A percentile compares a stretch with the other conserved stretches of the same genome.
phyloP scores from a whole-genome alignment of 2,888 invertebrate genomes.

The Drosophila yooni region DNA sequence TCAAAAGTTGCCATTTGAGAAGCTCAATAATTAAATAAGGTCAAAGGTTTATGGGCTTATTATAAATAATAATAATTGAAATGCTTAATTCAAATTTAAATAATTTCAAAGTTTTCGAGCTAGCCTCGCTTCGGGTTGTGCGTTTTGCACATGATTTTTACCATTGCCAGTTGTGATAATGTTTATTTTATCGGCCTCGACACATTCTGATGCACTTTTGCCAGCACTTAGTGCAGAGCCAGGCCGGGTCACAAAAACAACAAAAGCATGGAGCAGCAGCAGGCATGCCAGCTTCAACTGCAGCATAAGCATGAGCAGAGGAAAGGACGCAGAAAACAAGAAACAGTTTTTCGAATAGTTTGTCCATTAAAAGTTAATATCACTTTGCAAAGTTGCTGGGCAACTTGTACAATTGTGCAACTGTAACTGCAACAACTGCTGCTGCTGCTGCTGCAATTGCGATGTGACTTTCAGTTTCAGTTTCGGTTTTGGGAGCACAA shows the following conservation, averaged over 20 bases:
- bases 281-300: not conserved
- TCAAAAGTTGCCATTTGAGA: not conserved
- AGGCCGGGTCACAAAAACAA: slow-evolving; percentile 66
- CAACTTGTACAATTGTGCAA: slow-evolving; percentile 45
- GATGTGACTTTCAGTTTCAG: slow-evolving; percentile 51
- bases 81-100: not conserved
- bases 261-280: slow-evolving; percentile 27
- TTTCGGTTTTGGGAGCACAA: slow-evolving; percentile 51
- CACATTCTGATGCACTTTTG: slow-evolving; percentile 81
- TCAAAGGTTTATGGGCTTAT: not conserved
- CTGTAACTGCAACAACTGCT: slow-evolving; percentile 19
- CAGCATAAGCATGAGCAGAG: slow-evolving; percentile 1
- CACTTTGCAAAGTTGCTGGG: slow-evolving; percentile 72
- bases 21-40: not conserved
- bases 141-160: slow-evolving; percentile 78
- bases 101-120: not conserved
- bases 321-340: slow-evolving; percentile 37
- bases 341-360: slow-evolving; percentile 78
- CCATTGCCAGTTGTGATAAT: slow-evolving; percentile 79
- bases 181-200: slow-evolving; percentile 81
- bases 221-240: slow-evolving; percentile 76
- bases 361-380: slow-evolving; percentile 82
- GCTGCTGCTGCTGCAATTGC: slow-evolving; percentile 13
- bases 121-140: slow-evolving; percentile 59
- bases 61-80: not conserved